phyloP scores from a whole-genome alignment of 2,888 invertebrate genomes.

The Metopia argyrocephala region DNA sequence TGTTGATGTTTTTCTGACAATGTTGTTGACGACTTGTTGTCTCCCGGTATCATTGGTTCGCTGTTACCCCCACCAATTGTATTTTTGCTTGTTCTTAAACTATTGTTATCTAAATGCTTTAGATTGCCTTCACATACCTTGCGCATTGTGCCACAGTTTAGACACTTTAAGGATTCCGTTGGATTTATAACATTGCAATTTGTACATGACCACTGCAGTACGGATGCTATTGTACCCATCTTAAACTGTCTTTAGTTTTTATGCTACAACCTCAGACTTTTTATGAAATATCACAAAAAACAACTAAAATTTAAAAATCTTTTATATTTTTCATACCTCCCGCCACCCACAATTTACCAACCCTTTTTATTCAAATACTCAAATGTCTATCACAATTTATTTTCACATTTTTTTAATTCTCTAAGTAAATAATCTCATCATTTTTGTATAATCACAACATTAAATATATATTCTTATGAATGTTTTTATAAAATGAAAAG shows the following conservation, averaged over 20 bases:
- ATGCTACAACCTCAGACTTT: neutral
- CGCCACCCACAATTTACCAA: constrained; percentile 53
- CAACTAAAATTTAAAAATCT: neutral
- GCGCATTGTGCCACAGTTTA: constrained; percentile 88
- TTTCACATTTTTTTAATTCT: constrained; percentile 39
- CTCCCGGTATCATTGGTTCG: constrained; percentile 53
- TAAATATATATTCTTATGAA: neutral
- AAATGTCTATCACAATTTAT: constrained; percentile 35
- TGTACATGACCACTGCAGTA: constrained; percentile 95
- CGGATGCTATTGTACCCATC: constrained; percentile 96
- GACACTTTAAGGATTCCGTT: constrained; percentile 89
- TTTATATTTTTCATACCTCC: constrained; percentile 43
- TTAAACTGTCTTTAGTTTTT: constrained; percentile 27
- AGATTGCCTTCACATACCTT: constrained; percentile 74
- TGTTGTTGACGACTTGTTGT: constrained; percentile 63
- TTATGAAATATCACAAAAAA: constrained; percentile 12
- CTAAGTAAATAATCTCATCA: neutral
- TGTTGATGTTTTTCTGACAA: constrained; percentile 64
- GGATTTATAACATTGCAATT: constrained; percentile 93
- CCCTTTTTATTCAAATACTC: constrained; percentile 38
- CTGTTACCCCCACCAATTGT: constrained; percentile 34
- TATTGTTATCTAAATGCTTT: constrained; percentile 46
- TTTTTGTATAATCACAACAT: neutral
- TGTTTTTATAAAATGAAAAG: neutral
- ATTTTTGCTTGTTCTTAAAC: constrained; percentile 48